phyloP scores from a whole-genome alignment of 2,888 invertebrate genomes.

The Nemurella pictetii region DNA sequence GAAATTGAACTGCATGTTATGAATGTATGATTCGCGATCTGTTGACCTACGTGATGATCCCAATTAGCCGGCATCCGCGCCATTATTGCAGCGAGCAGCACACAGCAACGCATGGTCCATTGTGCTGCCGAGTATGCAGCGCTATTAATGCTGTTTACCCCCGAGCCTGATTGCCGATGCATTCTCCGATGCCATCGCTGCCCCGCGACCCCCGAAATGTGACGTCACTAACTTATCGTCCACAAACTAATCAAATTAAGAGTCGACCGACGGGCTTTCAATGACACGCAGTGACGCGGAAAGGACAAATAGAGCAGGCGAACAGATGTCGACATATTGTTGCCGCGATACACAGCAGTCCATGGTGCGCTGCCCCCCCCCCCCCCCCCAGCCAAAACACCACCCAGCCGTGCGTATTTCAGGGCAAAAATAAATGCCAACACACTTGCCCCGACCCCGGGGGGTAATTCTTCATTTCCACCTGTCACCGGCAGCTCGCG shows the following conservation, averaged over 20 bases:
- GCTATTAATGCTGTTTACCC: background rate
- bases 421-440: constrained; percentile 30
- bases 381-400: background rate
- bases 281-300: background rate
- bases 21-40: background rate
- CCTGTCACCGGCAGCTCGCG: background rate
- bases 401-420: constrained; percentile 6
- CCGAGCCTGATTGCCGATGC: background rate
- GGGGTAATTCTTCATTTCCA: background rate
- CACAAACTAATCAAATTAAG: constrained; percentile 24
- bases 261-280: background rate
- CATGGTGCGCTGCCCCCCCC: too few species aligned
- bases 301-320: constrained; percentile 10
- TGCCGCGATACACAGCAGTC: background rate
- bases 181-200: too few species aligned
- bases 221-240: background rate
- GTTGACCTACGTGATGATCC: background rate
- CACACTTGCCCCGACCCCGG: constrained; percentile 6
- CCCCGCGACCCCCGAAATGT: background rate
- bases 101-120: background rate
- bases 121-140: background rate
- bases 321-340: constrained; percentile 15
- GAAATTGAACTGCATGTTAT: background rate
- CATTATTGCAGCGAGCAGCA: background rate
- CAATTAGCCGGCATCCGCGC: background rate